Conservation (phyloP, 2,888 invertebrate species). For the Aleiodes testaceus region DNA sequence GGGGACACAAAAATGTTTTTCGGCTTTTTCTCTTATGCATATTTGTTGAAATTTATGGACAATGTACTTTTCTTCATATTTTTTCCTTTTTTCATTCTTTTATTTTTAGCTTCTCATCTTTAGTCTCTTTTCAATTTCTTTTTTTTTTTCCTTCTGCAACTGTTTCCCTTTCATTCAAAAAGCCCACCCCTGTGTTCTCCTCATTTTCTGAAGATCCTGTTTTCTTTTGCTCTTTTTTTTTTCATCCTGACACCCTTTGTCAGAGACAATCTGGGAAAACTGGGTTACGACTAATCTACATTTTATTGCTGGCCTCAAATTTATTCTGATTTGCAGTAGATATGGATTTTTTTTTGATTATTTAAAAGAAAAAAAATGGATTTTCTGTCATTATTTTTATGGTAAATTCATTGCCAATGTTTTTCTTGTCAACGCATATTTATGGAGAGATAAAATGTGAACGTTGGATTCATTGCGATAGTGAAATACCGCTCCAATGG, state of each 20-base stretch:
- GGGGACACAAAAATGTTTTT: not conserved
- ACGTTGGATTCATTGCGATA: conserved; percentile 29
- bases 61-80: conserved; percentile 13
- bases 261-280: not conserved
- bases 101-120: conserved; percentile 17
- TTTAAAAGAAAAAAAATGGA: no score
- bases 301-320: not conserved
- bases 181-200: not conserved
- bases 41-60: conserved; percentile 12
- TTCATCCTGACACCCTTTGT: conserved; percentile 1
- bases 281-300: conserved; percentile 16
- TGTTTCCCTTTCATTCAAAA: not conserved
- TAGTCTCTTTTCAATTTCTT: conserved; percentile 18
- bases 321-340: not conserved
- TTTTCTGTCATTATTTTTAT: conserved; percentile 1
- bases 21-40: conserved; percentile 7
- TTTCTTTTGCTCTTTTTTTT: conserved; percentile 29
- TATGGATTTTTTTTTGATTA: no score
- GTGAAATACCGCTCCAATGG: conserved; percentile 31
- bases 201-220: conserved; percentile 31
- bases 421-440: conserved; percentile 28
- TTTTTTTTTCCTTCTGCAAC: conserved; percentile 34
- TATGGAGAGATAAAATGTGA: conserved; percentile 35
- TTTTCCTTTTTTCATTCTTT: conserved; percentile 7
- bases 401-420: conserved; percentile 17